Base-by-base conservation (phyloP, 2,888 invertebrate species). In the Parnassius smintheus region DNA sequence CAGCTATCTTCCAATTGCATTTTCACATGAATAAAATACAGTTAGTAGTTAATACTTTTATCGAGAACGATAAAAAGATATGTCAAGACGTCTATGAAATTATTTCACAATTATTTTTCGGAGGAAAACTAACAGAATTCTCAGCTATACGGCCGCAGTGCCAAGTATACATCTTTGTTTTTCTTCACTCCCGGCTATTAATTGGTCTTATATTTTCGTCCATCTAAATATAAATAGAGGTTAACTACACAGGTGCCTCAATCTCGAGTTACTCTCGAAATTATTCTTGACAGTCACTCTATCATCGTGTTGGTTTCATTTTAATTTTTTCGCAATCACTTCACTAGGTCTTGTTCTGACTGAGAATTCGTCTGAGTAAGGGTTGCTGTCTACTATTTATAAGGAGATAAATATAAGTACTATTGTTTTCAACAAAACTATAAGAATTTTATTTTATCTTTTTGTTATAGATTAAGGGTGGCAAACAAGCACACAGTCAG, bases 161-260 rank as follows among this genome's bases (percentile, higher is more conserved):
- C 65, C 68, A 67, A 70, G 59, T 62, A 64, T 72, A 72, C 70
- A 70, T 73, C 69, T 75, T 72, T 65, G 61, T 77, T 69, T 76
- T 81, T 78, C 70, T 77, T 74, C 71, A 61, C 66, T 65, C 70
- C 68, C 71, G 48, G 69, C 76, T 82, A 85, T 85, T 85, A 84
- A 86, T 85, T 81, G 81, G 77, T 68, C 65, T 62, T 66, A 74
- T 87, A 87, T 86, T 86, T 85, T 75, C 67, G 85, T 78, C 67
- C 64, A 55, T 72, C 81, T 86, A 83, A 75, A 81, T 82, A 78
- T 79, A 75, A 68, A 53, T 69, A 73, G 74, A 81, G 83, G 79
- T 83, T 80, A 78, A 68, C 64, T 59, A 59, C 74, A 72, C 85
- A 85, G 85, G 85, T 86, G 82, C 65, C 68, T 62, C 53, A 54